phyloP scores from a whole-genome alignment of 92 coral and sea anemone species.

The Porites cylindrica region DNA sequence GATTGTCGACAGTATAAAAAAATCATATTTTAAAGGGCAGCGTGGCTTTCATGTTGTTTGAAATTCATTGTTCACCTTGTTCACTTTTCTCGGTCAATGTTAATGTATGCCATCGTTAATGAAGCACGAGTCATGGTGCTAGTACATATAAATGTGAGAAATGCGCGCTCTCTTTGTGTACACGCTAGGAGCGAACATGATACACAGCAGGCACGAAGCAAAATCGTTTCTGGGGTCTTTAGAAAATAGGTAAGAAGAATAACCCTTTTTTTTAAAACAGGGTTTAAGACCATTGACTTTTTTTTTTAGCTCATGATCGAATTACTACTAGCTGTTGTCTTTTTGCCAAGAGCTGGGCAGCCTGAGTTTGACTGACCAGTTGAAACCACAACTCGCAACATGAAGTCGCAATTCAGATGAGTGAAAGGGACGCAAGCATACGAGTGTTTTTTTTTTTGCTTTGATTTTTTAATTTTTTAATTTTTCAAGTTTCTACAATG shows the following conservation, averaged over 20 bases:
- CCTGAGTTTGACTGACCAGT: no score
- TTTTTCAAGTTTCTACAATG: no score
- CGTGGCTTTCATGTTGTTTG: background rate
- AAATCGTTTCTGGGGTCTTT: background rate
- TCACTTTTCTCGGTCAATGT: conserved; percentile 45
- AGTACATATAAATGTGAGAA: background rate
- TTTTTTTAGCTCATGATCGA: no score
- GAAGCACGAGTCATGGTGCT: background rate
- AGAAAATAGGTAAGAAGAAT: background rate
- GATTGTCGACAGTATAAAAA: background rate
- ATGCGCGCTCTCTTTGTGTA: background rate
- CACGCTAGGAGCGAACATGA: background rate
- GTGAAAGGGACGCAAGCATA: no score
- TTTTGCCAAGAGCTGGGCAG: no score
- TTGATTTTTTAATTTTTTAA: no score
- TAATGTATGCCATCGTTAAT: conserved; percentile 43
- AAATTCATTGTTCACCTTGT: conserved; percentile 30
- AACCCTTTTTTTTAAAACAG: no score
- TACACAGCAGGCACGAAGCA: background rate
- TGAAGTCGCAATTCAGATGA: no score
- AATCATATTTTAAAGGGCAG: conserved; percentile 3
- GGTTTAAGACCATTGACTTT: no score
- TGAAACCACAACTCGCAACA: no score
- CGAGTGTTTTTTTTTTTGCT: no score
- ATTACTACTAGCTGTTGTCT: no score